Conservation (phyloP, 2,797 vertebrate genomes). For the Silurus lanzhouensis region DNA sequence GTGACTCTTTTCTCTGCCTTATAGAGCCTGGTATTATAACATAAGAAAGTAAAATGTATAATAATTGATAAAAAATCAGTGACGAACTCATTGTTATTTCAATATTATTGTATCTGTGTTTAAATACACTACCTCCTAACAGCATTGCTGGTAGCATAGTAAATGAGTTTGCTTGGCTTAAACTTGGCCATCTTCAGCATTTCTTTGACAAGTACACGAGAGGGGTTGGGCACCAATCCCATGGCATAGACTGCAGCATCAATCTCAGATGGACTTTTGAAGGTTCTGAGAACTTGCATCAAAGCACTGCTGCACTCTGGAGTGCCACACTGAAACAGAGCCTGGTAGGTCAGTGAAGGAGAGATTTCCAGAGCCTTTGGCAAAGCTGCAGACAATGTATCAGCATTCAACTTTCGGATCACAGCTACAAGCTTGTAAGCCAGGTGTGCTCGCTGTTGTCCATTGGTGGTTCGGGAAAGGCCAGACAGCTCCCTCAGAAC, state of each 20-base stretch:
- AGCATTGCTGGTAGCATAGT: slow-evolving; percentile 88
- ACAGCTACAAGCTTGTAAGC: slow-evolving; percentile 84
- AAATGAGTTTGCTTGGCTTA: slow-evolving; percentile 83
- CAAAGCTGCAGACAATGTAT: slow-evolving; percentile 75
- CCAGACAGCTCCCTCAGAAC: slow-evolving; percentile 80
- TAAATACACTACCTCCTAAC: slow-evolving; percentile 80
- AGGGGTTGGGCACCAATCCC: slow-evolving; percentile 85
- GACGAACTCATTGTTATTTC: background rate
- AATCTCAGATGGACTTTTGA: slow-evolving; percentile 71
- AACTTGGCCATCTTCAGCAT: slow-evolving; percentile 85
- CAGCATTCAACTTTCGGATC: slow-evolving; percentile 79
- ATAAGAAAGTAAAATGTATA: background rate
- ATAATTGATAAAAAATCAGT: background rate
- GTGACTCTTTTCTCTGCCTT: slow-evolving; percentile 58
- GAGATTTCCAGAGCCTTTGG: slow-evolving; percentile 78
- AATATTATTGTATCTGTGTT: background rate
- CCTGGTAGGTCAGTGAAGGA: slow-evolving; percentile 82
- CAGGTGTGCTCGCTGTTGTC: slow-evolving; percentile 81
- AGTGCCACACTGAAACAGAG: slow-evolving; percentile 88
- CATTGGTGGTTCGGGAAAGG: slow-evolving; percentile 72
- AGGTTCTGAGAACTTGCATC: slow-evolving; percentile 82
- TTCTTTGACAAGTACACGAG: slow-evolving; percentile 77
- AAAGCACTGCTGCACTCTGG: slow-evolving; percentile 68
- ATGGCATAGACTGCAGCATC: slow-evolving; percentile 84
- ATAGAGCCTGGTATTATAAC: slow-evolving; percentile 74